Base-by-base conservation (phyloP, 2,113 vertebrate genomes). In the Ailuropoda melanoleuca region DNA sequence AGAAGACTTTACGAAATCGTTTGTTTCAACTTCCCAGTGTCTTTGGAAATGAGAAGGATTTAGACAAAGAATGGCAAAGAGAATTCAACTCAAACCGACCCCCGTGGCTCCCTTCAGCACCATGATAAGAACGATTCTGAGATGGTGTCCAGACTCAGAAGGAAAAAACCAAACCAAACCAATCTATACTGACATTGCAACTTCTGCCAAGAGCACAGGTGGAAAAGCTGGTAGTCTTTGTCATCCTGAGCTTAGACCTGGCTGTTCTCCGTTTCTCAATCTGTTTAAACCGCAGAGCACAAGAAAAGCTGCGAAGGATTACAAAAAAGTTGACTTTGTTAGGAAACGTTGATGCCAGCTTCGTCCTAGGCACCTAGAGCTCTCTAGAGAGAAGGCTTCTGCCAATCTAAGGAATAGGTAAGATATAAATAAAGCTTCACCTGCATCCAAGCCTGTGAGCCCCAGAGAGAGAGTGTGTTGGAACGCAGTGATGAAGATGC, bases 341-440 rank as follows among this genome's bases (percentile, higher is more conserved):
- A 74, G 55, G 34, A 90, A 97, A 91, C 31, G 43, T 68, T 29
- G 86, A 80, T 23, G 78, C 68, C 78, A 37, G 90, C 93, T 97
- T 95, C 91, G 87, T 91, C 64, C 82, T 43, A 77, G 60, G 24
- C 50, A 95, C 74, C 55, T 66, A 81, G 48, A 10, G 50, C 62
- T 95, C 90, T 88, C 88, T 23, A 56, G 78, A 90, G 72, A 84
- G 83, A 83, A 88, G 78, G 29, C 60, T 39, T 97, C 91, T 93
- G 88, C n/a, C 62, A 96, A 78, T 29, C 86, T 95, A 85, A 72
- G 60, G 64, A 88, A 86, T 91, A 96, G 93, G 83, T 89, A 94
- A 96, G 97, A 95, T 46, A 74, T 80, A 91, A 95, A 94, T 93
- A 97, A 88, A 97, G 75, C 72, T 90, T 88, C 48, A 34, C 13